phyloP scores from a whole-genome alignment of 2,888 invertebrate genomes.

The Drosophila kambysellisi region DNA sequence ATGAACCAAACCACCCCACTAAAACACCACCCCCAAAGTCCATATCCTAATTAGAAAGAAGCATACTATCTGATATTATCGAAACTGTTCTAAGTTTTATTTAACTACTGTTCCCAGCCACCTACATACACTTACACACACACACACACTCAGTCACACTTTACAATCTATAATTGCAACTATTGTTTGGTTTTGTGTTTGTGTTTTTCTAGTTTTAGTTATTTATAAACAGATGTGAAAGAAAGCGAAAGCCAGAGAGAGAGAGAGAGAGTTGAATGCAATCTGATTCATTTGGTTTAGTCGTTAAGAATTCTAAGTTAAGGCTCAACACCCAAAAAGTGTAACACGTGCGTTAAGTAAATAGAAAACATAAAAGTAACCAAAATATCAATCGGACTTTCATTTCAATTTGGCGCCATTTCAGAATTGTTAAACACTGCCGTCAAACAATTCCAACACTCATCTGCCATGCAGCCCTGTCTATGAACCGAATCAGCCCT shows the following conservation, averaged over 20 bases:
- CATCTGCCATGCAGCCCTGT: constrained; percentile 18
- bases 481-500: constrained; percentile 1
- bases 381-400: constrained; percentile 38
- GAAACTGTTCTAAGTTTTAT: constrained; percentile 78
- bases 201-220: constrained; percentile 79
- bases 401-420: constrained; percentile 30
- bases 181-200: constrained; percentile 70
- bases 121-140: constrained; percentile 24
- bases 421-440: constrained; percentile 1
- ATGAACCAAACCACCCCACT: constrained; percentile 26
- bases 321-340: constrained; percentile 59
- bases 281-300: constrained; percentile 64
- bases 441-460: neutral
- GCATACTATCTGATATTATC: constrained; percentile 44
- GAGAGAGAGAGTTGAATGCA: constrained; percentile 57
- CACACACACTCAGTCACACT: constrained; percentile 41
- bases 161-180: constrained; percentile 37
- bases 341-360: constrained; percentile 66
- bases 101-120: constrained; percentile 49
- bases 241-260: constrained; percentile 10
- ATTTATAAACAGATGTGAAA: constrained; percentile 59
- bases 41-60: constrained; percentile 31
- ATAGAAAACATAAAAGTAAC: constrained; percentile 58
- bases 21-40: constrained; percentile 14
- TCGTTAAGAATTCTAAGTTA: constrained; percentile 61